Evolutionary conservation across 2,797 vertebrate species (phyloP), one percentile per base, ranked within the genome.

Genomic region (Somateria mollissima): DNA sequence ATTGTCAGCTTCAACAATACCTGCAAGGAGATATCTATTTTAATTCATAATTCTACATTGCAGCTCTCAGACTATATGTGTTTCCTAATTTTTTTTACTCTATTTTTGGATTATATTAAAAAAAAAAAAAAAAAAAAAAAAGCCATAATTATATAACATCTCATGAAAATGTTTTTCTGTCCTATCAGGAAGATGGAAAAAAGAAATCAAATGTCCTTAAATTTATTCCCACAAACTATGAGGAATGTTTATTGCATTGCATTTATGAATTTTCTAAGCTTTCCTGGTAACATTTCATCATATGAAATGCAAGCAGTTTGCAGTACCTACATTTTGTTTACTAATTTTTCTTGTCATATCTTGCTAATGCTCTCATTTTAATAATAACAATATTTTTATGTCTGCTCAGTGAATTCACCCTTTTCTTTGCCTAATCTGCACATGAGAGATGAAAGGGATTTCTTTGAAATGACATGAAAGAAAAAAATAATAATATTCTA

Each of bases 241-340:
- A 89, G 69, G 65, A 86, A 73, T 89, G 22, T 20, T 95, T 77
- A 84, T 95, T 72, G 18, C 25, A 49, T 51, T 86, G 65, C 6
- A 67, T 94, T 85, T 80, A 92, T 75, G n/a, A 91, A 30, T 95
- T 86, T 77, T 78, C 51, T 73, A 73, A 81, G 67, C 17, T 95
- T 95, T 95, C 65, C 65, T 83, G 32, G 66, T 93, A 88, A 32
- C 74, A 84, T 89, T 93, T 94, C n/a, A 80, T 85, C 61, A 87
- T 70, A 87, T 32, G 78, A 97, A 91, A 84, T 69, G 47, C 34
- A 96, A 94, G 72, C 30, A 95, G 41, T 92, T 88, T 90, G 65
- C 51, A 92, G 13, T 88, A 78, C 51, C 94, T 92, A 84, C 13
- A 95, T 94, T 92, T 93, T 96, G 64, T 94, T 97, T 97, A 87